Percentiles rank a stretch among this genome's conserved stretches.
phyloP scores from a whole-genome alignment of 2,888 invertebrate genomes.

The Autographa gamma region DNA sequence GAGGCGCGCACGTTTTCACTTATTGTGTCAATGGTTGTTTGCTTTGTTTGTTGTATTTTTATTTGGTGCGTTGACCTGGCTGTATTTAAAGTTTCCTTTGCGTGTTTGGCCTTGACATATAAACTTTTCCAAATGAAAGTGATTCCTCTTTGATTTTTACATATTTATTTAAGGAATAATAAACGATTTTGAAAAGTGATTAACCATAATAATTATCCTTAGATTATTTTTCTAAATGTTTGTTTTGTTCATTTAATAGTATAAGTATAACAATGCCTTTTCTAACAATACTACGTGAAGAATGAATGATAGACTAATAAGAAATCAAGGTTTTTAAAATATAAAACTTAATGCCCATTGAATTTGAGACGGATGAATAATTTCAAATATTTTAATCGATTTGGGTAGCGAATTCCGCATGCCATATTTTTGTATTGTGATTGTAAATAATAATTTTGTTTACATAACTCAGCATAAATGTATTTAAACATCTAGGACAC shows the following conservation, averaged over 20 bases:
- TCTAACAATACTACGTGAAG: neutral
- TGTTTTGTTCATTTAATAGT: too few species aligned
- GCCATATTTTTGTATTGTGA: too few species aligned
- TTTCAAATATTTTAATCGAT: neutral
- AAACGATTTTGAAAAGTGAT: too few species aligned
- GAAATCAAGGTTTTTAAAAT: neutral
- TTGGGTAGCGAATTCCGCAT: neutral
- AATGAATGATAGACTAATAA: neutral
- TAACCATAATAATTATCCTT: too few species aligned
- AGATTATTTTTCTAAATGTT: too few species aligned
- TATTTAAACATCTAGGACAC: too few species aligned
- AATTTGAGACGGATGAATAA: neutral
- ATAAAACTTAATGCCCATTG: neutral
- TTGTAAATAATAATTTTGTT: too few species aligned
- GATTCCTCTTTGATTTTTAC: neutral
- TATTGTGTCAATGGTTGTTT: slow-evolving; percentile 28
- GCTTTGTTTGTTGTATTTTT: slow-evolving; percentile 14
- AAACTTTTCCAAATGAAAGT: neutral
- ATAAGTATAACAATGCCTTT: too few species aligned
- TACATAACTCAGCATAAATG: too few species aligned
- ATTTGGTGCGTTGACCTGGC: slow-evolving; percentile 22
- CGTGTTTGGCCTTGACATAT: neutral
- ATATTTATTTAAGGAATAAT: too few species aligned
- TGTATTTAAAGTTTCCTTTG: neutral
- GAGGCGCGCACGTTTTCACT: slow-evolving; percentile 27